Conservation (phyloP, 2,113 vertebrate genomes). For the Serilophus lunatus region DNA sequence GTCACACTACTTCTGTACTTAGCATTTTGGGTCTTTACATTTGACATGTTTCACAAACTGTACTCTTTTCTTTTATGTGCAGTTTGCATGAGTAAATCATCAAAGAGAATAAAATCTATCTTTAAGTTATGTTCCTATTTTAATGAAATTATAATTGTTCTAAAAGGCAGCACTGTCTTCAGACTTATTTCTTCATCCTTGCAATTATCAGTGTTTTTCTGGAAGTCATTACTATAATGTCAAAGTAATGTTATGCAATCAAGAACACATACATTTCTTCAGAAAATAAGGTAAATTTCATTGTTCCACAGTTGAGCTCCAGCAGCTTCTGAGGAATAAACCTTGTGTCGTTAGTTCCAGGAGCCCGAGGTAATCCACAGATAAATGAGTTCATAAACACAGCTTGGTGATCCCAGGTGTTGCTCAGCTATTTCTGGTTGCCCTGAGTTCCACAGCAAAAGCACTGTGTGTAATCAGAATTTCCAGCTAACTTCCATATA, state of each 20-base stretch:
- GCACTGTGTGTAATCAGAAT: fast-evolving
- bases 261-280: background rate
- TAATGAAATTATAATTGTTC: slow-evolving; percentile 70
- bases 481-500: background rate
- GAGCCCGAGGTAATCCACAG: background rate
- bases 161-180: slow-evolving; percentile 45
- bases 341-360: background rate
- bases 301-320: background rate
- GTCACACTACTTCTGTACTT: slow-evolving; percentile 83
- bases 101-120: slow-evolving; percentile 93
- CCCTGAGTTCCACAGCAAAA: background rate
- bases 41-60: slow-evolving; percentile 85
- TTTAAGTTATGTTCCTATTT: slow-evolving; percentile 83
- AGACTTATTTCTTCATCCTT: slow-evolving; percentile 47
- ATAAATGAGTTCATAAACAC: background rate
- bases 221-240: background rate
- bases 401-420: background rate
- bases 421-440: background rate
- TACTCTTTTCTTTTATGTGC: slow-evolving; percentile 87
- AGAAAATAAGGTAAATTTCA: background rate
- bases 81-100: slow-evolving; percentile 98
- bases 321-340: background rate
- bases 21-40: slow-evolving; percentile 78
- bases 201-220: background rate
- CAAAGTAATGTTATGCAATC: background rate